Conservation (phyloP, 2,888 invertebrate species). For the Rosalia funebris region DNA sequence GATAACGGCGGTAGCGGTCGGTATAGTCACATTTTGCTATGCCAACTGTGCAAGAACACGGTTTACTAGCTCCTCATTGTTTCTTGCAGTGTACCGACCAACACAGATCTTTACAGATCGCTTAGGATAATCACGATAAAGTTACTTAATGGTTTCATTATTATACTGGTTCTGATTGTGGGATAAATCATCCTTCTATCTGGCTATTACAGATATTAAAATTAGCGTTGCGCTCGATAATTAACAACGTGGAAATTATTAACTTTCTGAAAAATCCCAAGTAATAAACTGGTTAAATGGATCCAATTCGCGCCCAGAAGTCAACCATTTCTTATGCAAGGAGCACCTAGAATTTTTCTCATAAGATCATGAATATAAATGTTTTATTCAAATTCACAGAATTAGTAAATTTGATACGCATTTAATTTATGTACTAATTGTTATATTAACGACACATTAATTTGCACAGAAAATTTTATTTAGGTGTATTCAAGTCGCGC, state of each 20-base stretch:
- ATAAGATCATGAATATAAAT: too few relatives aligned
- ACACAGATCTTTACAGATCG: slow-evolving; percentile 50
- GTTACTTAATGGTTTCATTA: slow-evolving; percentile 57
- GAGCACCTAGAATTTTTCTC: too few relatives aligned
- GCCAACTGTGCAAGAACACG: slow-evolving; percentile 34
- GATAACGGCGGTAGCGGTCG: slow-evolving; percentile 52
- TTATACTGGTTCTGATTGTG: slow-evolving; percentile 54
- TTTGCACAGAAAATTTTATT: too few relatives aligned
- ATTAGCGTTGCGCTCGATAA: slow-evolving; percentile 50
- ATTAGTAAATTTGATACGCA: too few relatives aligned
- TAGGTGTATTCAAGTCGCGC: too few relatives aligned
- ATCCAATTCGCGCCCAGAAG: neutral
- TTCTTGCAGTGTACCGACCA: slow-evolving; percentile 41
- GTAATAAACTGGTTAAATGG: slow-evolving; percentile 13
- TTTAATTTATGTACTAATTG: too few relatives aligned
- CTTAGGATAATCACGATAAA: slow-evolving; percentile 55
- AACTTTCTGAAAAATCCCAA: slow-evolving; percentile 32
- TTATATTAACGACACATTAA: too few relatives aligned
- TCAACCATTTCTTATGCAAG: too few relatives aligned
- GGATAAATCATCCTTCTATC: slow-evolving; percentile 51
- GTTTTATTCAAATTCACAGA: too few relatives aligned
- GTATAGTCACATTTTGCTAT: slow-evolving; percentile 46
- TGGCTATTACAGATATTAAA: slow-evolving; percentile 52
- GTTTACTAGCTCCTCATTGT: slow-evolving; percentile 50
- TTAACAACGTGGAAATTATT: slow-evolving; percentile 40